Evolutionary conservation across 2,888 invertebrate genomes (phyloP).

Genomic region (Agonopterix alstromeriana): DNA sequence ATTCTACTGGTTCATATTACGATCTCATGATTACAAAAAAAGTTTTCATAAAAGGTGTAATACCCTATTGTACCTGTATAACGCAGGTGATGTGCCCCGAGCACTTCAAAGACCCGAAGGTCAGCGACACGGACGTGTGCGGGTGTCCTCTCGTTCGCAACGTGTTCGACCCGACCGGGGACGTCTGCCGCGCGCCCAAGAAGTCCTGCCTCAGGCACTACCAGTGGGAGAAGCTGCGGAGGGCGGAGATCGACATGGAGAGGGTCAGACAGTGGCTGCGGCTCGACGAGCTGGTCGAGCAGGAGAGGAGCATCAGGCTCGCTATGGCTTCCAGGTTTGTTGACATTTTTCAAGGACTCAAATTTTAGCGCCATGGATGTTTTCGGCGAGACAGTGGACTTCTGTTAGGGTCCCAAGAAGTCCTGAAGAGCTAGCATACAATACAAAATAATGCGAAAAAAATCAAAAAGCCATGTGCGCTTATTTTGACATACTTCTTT

Average conservation of each 20-base stretch:
- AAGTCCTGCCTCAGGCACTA: constrained; percentile 94
- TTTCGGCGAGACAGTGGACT: neutral
- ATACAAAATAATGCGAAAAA: too few relatives aligned
- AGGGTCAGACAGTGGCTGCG: constrained; percentile 93
- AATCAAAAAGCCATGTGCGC: too few relatives aligned
- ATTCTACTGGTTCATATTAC: too few relatives aligned
- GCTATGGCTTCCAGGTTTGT: constrained; percentile 75
- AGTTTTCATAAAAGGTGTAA: too few relatives aligned
- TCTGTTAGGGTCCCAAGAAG: neutral
- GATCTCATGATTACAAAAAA: too few relatives aligned
- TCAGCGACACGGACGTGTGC: constrained; percentile 92
- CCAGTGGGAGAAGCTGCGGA: constrained; percentile 95
- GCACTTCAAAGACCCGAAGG: constrained; percentile 95
- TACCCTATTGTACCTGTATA: too few relatives aligned
- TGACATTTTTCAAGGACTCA: constrained; percentile 84
- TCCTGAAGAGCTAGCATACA: neutral
- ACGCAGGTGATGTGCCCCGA: constrained; percentile 92
- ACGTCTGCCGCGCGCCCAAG: constrained; percentile 92
- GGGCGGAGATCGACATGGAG: constrained; percentile 97
- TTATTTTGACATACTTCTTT: too few relatives aligned
- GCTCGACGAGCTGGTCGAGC: constrained; percentile 95
- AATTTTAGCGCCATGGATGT: constrained; percentile 90
- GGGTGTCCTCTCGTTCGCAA: constrained; percentile 93
- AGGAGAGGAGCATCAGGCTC: constrained; percentile 90
- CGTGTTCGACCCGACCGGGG: constrained; percentile 89